phyloP scores from a whole-genome alignment of 2,888 invertebrate species.

The Mamestra brassicae region DNA sequence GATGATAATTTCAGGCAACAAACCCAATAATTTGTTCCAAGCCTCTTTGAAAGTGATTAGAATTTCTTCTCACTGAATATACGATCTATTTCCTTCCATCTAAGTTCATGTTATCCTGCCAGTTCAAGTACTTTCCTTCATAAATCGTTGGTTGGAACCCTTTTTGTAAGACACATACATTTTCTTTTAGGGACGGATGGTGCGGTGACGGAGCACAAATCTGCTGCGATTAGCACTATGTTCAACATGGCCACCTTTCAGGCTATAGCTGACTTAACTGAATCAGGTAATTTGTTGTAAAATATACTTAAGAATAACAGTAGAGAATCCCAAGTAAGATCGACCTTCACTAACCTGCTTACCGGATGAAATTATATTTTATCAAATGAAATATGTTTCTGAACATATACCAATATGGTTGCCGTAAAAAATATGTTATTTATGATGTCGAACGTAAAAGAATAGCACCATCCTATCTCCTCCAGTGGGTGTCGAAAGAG shows the following conservation, averaged over 20 bases:
- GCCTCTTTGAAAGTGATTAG: constrained; percentile 28
- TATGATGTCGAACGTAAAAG: no score
- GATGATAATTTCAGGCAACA: not conserved
- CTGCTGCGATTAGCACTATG: constrained; percentile 72
- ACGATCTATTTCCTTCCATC: constrained; percentile 53
- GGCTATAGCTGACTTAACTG: constrained; percentile 43
- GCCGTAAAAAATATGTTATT: no score
- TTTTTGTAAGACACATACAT: constrained; percentile 66
- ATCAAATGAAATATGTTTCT: no score
- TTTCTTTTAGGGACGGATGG: constrained; percentile 79
- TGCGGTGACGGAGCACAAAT: constrained; percentile 70
- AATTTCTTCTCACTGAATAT: constrained; percentile 34
- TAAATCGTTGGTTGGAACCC: constrained; percentile 69
- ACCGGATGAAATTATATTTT: no score
- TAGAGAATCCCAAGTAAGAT: no score
- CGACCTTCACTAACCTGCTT: no score
- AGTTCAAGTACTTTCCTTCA: constrained; percentile 70
- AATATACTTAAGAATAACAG: no score
- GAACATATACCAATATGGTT: no score
- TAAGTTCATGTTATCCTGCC: constrained; percentile 48
- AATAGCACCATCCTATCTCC: no score
- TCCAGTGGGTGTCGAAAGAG: no score
- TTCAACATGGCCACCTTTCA: constrained; percentile 57
- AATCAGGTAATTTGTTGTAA: constrained; percentile 49
- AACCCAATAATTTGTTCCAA: not conserved